A percentile compares a stretch with the other conserved stretches of the same genome.
Evolutionary conservation across 1,140 invertebrate genomes (phyloP).

Genomic region (Polypedilum vanderplanki): DNA sequence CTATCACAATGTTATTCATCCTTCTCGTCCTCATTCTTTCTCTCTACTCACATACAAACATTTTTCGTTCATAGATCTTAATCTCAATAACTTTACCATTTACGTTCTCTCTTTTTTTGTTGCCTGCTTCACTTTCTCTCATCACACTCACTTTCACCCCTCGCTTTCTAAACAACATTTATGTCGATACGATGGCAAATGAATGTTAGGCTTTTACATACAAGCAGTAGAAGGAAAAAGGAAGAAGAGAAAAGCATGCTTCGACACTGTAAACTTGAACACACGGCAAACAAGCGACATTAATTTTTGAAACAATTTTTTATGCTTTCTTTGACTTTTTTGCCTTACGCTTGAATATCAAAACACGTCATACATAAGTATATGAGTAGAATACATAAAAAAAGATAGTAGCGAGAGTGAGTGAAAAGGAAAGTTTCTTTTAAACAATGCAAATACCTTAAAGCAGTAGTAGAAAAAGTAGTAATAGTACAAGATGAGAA

Average conservation of each 20-base stretch:
- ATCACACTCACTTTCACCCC: neutral
- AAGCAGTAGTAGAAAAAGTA: neutral
- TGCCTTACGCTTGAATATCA: neutral
- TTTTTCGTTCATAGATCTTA: neutral
- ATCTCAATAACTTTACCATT: slow-evolving; percentile 13
- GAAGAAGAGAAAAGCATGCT: neutral
- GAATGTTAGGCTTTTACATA: slow-evolving; percentile 8
- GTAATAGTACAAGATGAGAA: neutral
- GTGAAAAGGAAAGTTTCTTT: neutral
- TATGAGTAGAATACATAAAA: no score
- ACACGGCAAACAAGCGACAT: slow-evolving; percentile 4
- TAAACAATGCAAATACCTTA: neutral
- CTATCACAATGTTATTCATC: neutral
- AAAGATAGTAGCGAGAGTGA: no score
- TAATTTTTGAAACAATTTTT: neutral
- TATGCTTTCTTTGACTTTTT: neutral
- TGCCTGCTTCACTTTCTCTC: neutral
- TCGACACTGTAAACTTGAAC: neutral
- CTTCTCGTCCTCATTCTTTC: no score
- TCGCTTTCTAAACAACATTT: neutral
- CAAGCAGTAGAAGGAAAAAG: neutral
- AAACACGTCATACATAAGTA: no score
- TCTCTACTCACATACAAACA: neutral
- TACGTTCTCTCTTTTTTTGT: slow-evolving; percentile 6
- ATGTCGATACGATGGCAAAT: slow-evolving; percentile 11